A percentile compares a stretch with the other conserved stretches of the same genome.
phyloP scores from a whole-genome alignment of 1,140 invertebrate species.

The Lordiphosa collinella region DNA sequence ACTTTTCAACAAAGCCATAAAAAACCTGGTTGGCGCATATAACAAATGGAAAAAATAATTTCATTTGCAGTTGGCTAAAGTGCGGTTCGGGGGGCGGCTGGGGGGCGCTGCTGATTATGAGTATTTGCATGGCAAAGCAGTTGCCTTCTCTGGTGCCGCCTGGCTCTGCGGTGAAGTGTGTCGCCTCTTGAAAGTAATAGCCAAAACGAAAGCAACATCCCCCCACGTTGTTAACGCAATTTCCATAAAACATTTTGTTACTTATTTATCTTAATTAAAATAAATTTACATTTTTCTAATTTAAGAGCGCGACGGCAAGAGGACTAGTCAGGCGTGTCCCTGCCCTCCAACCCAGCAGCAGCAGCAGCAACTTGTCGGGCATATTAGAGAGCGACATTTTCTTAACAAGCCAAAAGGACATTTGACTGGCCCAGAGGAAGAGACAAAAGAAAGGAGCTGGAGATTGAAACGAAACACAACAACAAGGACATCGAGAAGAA shows the following conservation, averaged over 20 bases:
- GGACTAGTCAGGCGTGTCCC: conserved; percentile 31
- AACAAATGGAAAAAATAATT: conserved; percentile 67
- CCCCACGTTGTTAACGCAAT: conserved; percentile 72
- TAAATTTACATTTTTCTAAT: conserved; percentile 80
- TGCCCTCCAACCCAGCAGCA: conserved; percentile 1
- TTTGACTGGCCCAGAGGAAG: conserved; percentile 46
- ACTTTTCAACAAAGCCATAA: conserved; percentile 57
- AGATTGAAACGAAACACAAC: conserved; percentile 53
- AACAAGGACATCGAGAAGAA: conserved; percentile 15
- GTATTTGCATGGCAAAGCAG: conserved; percentile 73
- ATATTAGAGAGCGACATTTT: conserved; percentile 74
- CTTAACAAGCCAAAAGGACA: conserved; percentile 78
- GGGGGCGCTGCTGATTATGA: conserved; percentile 55
- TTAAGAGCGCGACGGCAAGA: conserved; percentile 66
- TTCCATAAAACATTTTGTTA: conserved; percentile 80
- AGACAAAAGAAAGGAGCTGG: neutral
- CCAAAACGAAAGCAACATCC: conserved; percentile 50
- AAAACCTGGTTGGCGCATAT: conserved; percentile 33
- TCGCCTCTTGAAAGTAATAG: conserved; percentile 69
- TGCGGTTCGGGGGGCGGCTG: neutral
- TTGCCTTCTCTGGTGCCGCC: conserved; percentile 23
- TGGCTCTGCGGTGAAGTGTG: conserved; percentile 27
- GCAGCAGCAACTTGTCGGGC: conserved; percentile 30
- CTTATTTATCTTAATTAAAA: conserved; percentile 80
- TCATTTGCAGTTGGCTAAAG: conserved; percentile 30